Evolutionary conservation across 2,797 vertebrate species (phyloP), one percentile per base, ranked within the genome.

Genomic region (Poecile montanus): DNA sequence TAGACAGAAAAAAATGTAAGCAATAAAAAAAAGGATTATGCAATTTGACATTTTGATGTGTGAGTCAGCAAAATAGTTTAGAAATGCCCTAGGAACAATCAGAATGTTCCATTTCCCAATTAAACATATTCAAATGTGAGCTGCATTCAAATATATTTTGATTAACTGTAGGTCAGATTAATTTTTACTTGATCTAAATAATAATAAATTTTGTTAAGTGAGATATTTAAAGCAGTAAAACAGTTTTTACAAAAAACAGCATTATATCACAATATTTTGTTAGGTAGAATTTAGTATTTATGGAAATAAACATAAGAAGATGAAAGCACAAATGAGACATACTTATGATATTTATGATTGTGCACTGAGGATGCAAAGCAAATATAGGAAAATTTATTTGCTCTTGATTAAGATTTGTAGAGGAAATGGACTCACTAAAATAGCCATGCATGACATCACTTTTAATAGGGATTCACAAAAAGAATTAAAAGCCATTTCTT

Each of bases 381-480:
- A 94, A 66, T 23, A 45, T 1, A 56, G 23, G 47, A 72, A 68
- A 51, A 51, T 29, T 23, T 44, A 88, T 76, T 88, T 70, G 15
- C 27, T 57, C 18, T 54, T 50, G 38, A 57, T 27, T 47, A 27
- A 45, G 32, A 57, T 7, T 32, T 74, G 20, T 0, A 53, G n/a
- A 79, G 38, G 40, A 91, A 93, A 60, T 6, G 0, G 2, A 32
- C 5, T 42, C 36, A 63, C 32, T 40, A 12, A 85, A 70, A 73
- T 25, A 63, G 11, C 6, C 9, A 23, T 10, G 14, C 6, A 67
- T 76, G 47, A 16, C 61, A 22, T 16, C 0, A 0, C 9, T 82
- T 91, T 65, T 63, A 82, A 63, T 17, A 79, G 19, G 3, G 20
- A 45, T 72, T 21, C 29, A 56, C 48, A 76, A 82, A 70, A 65